Base-by-base conservation (phyloP, 2,113 vertebrate genomes). In the Lipophrys pholis region DNA sequence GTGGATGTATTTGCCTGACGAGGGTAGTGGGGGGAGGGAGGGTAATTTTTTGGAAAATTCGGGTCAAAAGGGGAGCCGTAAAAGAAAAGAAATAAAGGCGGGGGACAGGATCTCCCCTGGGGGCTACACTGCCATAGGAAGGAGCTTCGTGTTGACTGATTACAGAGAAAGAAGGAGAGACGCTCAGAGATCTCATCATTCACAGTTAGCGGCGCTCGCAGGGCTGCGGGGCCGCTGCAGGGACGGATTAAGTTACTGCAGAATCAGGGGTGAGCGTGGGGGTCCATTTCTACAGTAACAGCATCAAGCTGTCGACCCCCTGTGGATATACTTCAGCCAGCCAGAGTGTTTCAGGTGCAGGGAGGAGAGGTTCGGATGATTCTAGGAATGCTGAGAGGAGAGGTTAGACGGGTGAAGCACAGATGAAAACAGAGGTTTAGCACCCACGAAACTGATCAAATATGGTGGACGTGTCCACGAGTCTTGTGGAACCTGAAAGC, bases 231-330 rank as follows among this genome's bases (percentile, higher is more conserved):
- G 68, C 67, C 82, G 73, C 78, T 63, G 51, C 51, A 62, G 80
- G 65, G 63, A 63, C 58, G 60, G 78, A 86, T 89, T 87, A 73
- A 72, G 74, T 89, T 82, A 74, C 81, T 73, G 50, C 52, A 40
- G 74, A 50, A 43, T 35, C 7, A 1, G 36, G 53, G 57, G 21
- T 7, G 67, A 73, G 56, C 11, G 60, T 15, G 68, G 55, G 66
- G 75, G 66, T 54, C 67, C 67, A 51, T 64, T 60, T 80, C 45
- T 76, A 59, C 71, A 58, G 68, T 80, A 82, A 69, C 46, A 14
- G 70, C 73, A 75, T 73, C 56, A 52, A 50, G 50, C 75, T 61
- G 59, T 62, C 39, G 46, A 50, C 66, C 59, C 73, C 75, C 69
- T 21, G 58, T 38, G 6, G 76, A 68, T 53, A 59, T 8, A 16